Conservation (phyloP, 2,888 invertebrate genomes). For the Cancer borealis region DNA sequence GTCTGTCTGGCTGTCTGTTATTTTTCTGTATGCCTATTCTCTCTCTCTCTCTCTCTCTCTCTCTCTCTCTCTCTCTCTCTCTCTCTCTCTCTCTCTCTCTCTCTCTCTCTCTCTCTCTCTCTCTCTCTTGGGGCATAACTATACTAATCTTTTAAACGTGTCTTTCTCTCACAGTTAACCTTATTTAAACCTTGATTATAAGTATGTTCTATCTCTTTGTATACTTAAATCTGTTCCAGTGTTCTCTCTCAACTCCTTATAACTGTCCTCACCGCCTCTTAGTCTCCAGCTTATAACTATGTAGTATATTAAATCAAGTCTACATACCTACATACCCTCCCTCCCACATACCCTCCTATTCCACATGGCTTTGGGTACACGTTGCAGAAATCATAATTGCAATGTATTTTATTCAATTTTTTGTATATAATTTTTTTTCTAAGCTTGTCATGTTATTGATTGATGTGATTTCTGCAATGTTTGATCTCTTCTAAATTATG, state of each 20-base stretch:
- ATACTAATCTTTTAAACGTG: not conserved
- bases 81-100: constrained; percentile 40
- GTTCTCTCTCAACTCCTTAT: not conserved
- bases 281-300: not conserved
- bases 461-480: too few relatives aligned
- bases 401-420: too few relatives aligned
- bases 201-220: not conserved
- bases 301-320: not conserved
- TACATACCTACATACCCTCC: too few relatives aligned
- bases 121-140: not conserved
- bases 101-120: not conserved
- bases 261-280: not conserved
- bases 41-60: constrained; percentile 26
- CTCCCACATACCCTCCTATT: not conserved
- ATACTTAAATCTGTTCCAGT: constrained; percentile 25
- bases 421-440: too few relatives aligned
- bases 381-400: too few relatives aligned
- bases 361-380: too few relatives aligned
- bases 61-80: constrained; percentile 40
- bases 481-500: too few relatives aligned
- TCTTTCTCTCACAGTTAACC: not conserved
- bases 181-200: not conserved
- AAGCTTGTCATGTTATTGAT: too few relatives aligned
- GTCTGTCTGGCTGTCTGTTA: too few relatives aligned
- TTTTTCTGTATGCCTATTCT: not conserved